phyloP scores from a whole-genome alignment of 2,797 vertebrate species.

The Pogoniulus pusillus region DNA sequence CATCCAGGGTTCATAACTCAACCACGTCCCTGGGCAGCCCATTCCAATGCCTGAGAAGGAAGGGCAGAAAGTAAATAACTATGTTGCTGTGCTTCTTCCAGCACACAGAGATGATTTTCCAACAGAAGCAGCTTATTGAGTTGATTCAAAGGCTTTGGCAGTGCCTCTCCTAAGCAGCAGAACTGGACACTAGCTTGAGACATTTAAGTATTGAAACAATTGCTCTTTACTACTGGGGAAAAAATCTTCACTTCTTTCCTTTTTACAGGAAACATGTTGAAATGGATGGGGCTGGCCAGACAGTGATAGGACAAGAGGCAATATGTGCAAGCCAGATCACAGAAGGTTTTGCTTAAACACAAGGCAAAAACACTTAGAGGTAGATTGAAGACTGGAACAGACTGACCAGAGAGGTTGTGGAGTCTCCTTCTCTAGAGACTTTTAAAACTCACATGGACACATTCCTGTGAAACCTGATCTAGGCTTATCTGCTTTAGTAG shows the following conservation, averaged over 20 bases:
- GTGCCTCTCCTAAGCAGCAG: rapidly evolving
- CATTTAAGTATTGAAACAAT: background rate
- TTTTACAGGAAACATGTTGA: background rate
- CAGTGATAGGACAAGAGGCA: too few species aligned
- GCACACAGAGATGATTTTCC: background rate
- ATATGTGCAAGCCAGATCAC: too few species aligned
- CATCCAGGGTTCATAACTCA: too few species aligned
- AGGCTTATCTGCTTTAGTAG: too few species aligned
- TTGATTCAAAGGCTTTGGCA: rapidly evolving
- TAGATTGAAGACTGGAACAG: too few species aligned
- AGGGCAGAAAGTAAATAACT: background rate
- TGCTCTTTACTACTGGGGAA: background rate
- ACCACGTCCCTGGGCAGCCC: too few species aligned
- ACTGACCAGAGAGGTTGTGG: too few species aligned
- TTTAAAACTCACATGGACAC: too few species aligned
- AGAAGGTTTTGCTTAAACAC: too few species aligned
- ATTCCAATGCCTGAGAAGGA: background rate
- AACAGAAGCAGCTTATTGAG: background rate
- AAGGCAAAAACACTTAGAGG: too few species aligned
- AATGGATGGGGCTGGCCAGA: background rate
- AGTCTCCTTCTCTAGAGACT: too few species aligned
- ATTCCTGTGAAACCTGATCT: too few species aligned
- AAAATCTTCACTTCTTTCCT: background rate
- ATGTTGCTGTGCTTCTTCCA: background rate
- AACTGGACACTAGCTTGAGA: background rate